Evolutionary conservation across 2,113 vertebrate genomes (phyloP).

Genomic region (Menidia beryllina): DNA sequence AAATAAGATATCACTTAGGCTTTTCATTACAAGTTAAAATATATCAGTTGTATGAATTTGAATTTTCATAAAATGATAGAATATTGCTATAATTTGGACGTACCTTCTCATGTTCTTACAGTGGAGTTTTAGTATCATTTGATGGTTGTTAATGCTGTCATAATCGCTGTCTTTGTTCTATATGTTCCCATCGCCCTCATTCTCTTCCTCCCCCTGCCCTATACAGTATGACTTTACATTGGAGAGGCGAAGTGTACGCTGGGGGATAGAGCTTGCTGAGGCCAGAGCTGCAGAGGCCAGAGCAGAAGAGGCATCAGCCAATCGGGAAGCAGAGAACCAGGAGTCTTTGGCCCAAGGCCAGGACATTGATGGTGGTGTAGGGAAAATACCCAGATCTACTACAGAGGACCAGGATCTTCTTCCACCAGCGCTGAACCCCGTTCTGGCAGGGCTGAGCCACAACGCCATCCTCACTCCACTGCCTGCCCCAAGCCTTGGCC

Average conservation of each 20-base stretch:
- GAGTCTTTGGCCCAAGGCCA: constrained; percentile 50
- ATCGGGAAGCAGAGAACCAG: constrained; percentile 72
- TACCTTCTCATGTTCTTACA: too few relatives aligned
- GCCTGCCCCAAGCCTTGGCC: constrained; percentile 88
- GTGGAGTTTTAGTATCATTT: not conserved
- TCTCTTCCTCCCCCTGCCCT: not conserved
- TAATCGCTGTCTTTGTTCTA: constrained; percentile 2
- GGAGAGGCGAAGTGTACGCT: constrained; percentile 89
- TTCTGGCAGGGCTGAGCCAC: constrained; percentile 91
- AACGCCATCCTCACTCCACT: constrained; percentile 94
- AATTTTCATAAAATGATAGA: too few relatives aligned
- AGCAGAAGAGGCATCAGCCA: constrained; percentile 79
- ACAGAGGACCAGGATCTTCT: constrained; percentile 79
- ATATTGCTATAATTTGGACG: too few relatives aligned
- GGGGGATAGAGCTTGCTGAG: constrained; percentile 89
- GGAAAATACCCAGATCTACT: constrained; percentile 60
- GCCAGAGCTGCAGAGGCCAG: constrained; percentile 83
- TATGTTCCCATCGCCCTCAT: not conserved
- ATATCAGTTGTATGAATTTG: too few relatives aligned
- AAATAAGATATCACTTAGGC: too few relatives aligned
- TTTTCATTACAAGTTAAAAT: too few relatives aligned
- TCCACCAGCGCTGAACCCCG: constrained; percentile 91
- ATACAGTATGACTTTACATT: constrained; percentile 94
- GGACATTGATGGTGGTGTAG: constrained; percentile 66
- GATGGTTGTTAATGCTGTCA: not conserved